Percentiles rank a stretch among this genome's conserved stretches.
phyloP scores from a whole-genome alignment of 2,113 vertebrate species.

The Leptodactylus fuscus region DNA sequence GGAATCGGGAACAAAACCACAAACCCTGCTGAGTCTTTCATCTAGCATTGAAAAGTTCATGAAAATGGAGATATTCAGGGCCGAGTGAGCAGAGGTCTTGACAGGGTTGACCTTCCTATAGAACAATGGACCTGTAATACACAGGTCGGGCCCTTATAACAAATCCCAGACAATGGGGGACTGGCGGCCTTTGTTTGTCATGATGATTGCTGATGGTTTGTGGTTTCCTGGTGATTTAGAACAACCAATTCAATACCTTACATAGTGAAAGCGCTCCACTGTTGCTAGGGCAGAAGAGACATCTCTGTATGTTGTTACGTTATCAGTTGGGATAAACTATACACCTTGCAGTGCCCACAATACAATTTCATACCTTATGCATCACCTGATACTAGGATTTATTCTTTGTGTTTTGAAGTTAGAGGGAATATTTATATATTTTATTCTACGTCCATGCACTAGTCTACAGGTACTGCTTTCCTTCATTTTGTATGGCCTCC shows the following conservation, averaged over 20 bases:
- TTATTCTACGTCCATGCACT: background rate
- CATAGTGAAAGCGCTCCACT: background rate
- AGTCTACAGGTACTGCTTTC: background rate
- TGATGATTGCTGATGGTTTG: slow-evolving; percentile 61
- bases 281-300: background rate
- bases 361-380: background rate
- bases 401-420: background rate
- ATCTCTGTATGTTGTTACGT: background rate
- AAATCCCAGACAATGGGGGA: slow-evolving; percentile 65
- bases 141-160: slow-evolving; percentile 30
- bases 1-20: slow-evolving; percentile 37
- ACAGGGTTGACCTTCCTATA: slow-evolving; percentile 64
- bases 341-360: background rate
- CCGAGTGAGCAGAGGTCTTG: slow-evolving; percentile 65
- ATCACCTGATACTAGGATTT: background rate
- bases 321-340: background rate
- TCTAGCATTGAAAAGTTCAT: slow-evolving; percentile 66
- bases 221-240: slow-evolving; percentile 39
- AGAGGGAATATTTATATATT: background rate
- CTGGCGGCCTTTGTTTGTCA: slow-evolving; percentile 63
- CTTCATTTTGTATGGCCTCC: background rate
- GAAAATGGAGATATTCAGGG: slow-evolving; percentile 69
- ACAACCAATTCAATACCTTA: slow-evolving; percentile 35
- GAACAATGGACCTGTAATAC: slow-evolving; percentile 67
- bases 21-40: slow-evolving; percentile 65